These are phyloP conservation scores for Sapayoa aenigma DNA, from an alignment of 2,113 vertebrate genomes.

Conservation along the genomic window DNA sequence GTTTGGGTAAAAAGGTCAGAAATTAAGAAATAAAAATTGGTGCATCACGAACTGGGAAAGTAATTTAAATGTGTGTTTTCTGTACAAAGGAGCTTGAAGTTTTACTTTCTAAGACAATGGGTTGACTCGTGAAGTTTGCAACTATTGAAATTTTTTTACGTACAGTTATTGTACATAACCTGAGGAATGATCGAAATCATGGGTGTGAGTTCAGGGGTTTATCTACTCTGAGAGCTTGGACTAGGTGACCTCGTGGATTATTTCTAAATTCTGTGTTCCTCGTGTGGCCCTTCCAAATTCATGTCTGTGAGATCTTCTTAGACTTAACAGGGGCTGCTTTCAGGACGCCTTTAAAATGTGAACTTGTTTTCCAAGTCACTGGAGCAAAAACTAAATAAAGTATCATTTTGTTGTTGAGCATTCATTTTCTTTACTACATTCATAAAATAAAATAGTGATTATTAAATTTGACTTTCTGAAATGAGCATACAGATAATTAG, in stretches of 20 bases:
- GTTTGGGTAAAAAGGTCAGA: background rate
- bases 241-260: background rate
- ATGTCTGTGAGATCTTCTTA: background rate
- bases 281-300: background rate
- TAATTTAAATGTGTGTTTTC: background rate
- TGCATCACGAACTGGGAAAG: background rate
- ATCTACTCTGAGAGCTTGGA: background rate
- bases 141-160: background rate
- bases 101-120: background rate
- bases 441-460: background rate
- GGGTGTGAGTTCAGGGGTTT: background rate
- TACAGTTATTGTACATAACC: background rate
- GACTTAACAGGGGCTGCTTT: background rate
- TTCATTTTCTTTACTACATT: background rate
- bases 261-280: background rate
- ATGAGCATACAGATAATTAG: background rate
- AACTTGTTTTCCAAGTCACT: background rate
- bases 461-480: background rate
- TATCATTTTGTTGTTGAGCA: background rate
- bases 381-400: background rate
- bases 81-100: background rate
- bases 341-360: background rate
- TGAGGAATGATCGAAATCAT: background rate
- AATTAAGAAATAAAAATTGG: background rate
- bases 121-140: background rate